A percentile compares a stretch with the other conserved stretches of the same genome.
phyloP scores from a whole-genome alignment of 2,888 invertebrate genomes.

The Noctua comes region DNA sequence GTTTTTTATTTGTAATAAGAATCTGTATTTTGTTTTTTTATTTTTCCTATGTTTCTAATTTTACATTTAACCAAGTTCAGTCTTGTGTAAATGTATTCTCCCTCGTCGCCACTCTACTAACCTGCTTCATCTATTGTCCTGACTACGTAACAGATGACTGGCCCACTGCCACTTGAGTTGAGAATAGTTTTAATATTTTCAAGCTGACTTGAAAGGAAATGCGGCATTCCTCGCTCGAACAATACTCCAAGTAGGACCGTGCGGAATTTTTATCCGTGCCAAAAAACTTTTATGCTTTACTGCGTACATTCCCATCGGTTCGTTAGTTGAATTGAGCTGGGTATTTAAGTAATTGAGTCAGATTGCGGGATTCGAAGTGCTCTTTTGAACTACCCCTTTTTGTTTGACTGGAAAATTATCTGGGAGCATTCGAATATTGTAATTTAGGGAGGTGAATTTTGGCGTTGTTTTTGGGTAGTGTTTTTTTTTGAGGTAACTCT shows the following conservation, averaged over 20 bases:
- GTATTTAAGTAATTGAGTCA: slow-evolving; percentile 80
- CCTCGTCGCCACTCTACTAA: slow-evolving; percentile 24
- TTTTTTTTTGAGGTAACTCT: slow-evolving; percentile 3
- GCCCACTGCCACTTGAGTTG: slow-evolving; percentile 57
- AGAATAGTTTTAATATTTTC: slow-evolving; percentile 67
- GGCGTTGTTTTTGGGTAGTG: background rate
- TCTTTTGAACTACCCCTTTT: slow-evolving; percentile 65
- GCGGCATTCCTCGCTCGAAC: slow-evolving; percentile 58
- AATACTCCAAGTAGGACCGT: slow-evolving; percentile 56
- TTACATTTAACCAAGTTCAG: background rate
- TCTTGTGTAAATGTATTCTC: background rate
- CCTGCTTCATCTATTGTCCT: slow-evolving; percentile 37
- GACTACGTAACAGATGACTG: slow-evolving; percentile 52
- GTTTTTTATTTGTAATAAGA: too few species aligned
- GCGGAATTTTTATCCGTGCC: slow-evolving; percentile 71
- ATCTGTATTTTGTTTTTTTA: too few species aligned
- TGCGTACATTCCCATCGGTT: slow-evolving; percentile 70
- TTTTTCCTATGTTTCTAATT: too few species aligned
- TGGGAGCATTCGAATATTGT: slow-evolving; percentile 49
- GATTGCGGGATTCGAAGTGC: slow-evolving; percentile 71
- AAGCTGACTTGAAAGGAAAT: slow-evolving; percentile 60
- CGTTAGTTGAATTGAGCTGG: slow-evolving; percentile 73
- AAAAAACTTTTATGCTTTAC: slow-evolving; percentile 76
- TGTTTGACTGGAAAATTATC: slow-evolving; percentile 55
- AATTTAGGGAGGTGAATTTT: slow-evolving; percentile 13